Evolutionary conservation across 1,140 invertebrate species (phyloP).

Genomic region (Ostrea denselamellosa): DNA sequence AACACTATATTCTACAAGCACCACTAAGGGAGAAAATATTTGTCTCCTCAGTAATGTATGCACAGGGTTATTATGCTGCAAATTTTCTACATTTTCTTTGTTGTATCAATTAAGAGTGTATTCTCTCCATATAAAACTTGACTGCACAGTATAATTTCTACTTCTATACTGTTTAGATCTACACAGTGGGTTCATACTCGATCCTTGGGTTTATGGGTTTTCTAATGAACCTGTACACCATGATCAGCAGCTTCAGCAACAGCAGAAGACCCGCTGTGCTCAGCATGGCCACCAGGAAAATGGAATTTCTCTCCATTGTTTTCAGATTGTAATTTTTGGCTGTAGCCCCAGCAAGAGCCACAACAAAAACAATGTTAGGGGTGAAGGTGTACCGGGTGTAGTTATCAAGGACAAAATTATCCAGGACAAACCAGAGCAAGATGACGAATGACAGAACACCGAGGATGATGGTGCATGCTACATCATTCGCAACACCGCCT

Average conservation of each 20-base stretch:
- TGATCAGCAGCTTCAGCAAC: slow-evolving; percentile 54
- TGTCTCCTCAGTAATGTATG: no score
- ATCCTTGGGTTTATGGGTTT: slow-evolving; percentile 51
- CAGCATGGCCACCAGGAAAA: slow-evolving; percentile 53
- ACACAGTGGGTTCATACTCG: slow-evolving; percentile 60
- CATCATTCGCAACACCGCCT: slow-evolving; percentile 54
- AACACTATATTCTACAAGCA: no score
- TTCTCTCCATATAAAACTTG: no score
- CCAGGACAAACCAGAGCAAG: slow-evolving; percentile 66
- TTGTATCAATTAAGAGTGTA: no score
- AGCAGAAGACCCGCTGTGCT: slow-evolving; percentile 47
- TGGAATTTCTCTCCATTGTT: slow-evolving; percentile 54
- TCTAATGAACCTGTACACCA: slow-evolving; percentile 54
- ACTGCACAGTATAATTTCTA: no score
- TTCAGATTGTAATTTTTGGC: slow-evolving; percentile 63
- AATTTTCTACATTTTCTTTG: no score
- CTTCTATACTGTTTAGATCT: not conserved
- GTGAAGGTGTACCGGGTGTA: slow-evolving; percentile 71
- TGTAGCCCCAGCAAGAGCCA: slow-evolving; percentile 66
- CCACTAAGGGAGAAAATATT: no score
- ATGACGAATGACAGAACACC: slow-evolving; percentile 57
- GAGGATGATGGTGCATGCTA: slow-evolving; percentile 59
- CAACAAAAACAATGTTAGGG: slow-evolving; percentile 69
- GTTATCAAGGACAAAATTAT: slow-evolving; percentile 69
- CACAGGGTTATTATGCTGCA: no score